These are phyloP conservation scores for Drosophila chauvacae DNA, from an alignment of 1,140 invertebrate genomes.

Conservation along the genomic window DNA sequence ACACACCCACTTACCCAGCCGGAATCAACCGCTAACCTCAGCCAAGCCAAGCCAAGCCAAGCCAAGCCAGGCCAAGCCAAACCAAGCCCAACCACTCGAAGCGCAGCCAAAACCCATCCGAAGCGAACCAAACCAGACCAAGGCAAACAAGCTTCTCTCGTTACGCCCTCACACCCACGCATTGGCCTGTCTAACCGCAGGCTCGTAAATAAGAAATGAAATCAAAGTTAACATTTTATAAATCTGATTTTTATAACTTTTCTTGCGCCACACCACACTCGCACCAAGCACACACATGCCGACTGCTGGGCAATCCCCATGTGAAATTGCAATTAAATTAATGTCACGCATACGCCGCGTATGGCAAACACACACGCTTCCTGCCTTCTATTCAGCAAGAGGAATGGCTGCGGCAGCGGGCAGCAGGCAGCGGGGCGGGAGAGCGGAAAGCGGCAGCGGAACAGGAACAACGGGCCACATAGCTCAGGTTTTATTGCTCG, in stretches of 20 bases:
- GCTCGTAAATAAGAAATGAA: conserved; percentile 82
- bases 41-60: conserved; percentile 8
- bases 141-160: conserved; percentile 38
- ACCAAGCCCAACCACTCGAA: conserved; percentile 15
- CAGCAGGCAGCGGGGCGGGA: background rate
- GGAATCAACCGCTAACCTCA: conserved; percentile 34
- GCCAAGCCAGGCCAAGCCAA: conserved; percentile 6
- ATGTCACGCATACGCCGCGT: conserved; percentile 82
- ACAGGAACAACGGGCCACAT: conserved; percentile 68
- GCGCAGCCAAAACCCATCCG: conserved; percentile 15
- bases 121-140: conserved; percentile 18
- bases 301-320: conserved; percentile 42
- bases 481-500: conserved; percentile 54
- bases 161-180: conserved; percentile 22
- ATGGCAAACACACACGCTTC: conserved; percentile 51
- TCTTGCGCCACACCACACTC: conserved; percentile 33
- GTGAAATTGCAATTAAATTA: conserved; percentile 83
- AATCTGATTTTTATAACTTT: conserved; percentile 82
- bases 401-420: conserved; percentile 15
- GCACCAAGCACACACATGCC: conserved; percentile 12
- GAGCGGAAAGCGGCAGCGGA: conserved; percentile 43
- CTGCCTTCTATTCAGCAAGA: conserved; percentile 39
- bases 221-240: conserved; percentile 83
- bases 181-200: conserved; percentile 51
- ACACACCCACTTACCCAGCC: conserved; percentile 10